Evolutionary conservation across 2,888 invertebrate species (phyloP).

Genomic region (Ryuthela nishihirai): DNA sequence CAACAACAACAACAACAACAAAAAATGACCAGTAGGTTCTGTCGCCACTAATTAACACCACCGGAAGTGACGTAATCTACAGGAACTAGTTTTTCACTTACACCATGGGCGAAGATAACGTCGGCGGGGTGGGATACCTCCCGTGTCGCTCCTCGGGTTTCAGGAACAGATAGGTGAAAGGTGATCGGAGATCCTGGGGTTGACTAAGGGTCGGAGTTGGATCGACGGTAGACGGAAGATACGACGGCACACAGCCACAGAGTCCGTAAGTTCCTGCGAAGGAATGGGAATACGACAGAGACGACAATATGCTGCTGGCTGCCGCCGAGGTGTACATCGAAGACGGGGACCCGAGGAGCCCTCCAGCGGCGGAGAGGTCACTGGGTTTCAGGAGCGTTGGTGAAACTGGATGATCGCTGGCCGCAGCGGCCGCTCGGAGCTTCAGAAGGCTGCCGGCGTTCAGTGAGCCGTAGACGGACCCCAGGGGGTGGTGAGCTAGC

Average conservation of each 20-base stretch:
- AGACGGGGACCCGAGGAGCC: too few species aligned
- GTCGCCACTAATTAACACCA: too few species aligned
- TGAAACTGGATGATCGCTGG: too few species aligned
- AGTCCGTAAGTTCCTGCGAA: conserved; percentile 14
- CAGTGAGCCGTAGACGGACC: background rate
- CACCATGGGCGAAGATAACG: conserved; percentile 5
- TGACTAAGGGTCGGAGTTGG: background rate
- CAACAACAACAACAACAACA: too few species aligned
- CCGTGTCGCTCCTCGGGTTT: conserved; percentile 50
- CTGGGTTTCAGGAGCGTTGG: too few species aligned
- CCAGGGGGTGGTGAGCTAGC: background rate
- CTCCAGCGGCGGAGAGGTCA: too few species aligned
- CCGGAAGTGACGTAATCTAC: too few species aligned
- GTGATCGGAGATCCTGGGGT: conserved; percentile 46
- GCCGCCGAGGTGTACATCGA: background rate
- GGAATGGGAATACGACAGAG: conserved; percentile 10
- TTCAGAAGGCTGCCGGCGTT: background rate
- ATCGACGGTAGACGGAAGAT: conserved; percentile 6
- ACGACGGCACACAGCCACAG: conserved; percentile 18
- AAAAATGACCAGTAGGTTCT: too few species aligned
- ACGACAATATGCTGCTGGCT: conserved; percentile 5
- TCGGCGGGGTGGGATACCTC: conserved; percentile 16
- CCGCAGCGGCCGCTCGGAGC: background rate
- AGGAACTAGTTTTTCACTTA: too few species aligned
- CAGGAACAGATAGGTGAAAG: conserved; percentile 50